Base-by-base conservation (phyloP, 2,888 invertebrate species). In the Coleophora flavipennella region DNA sequence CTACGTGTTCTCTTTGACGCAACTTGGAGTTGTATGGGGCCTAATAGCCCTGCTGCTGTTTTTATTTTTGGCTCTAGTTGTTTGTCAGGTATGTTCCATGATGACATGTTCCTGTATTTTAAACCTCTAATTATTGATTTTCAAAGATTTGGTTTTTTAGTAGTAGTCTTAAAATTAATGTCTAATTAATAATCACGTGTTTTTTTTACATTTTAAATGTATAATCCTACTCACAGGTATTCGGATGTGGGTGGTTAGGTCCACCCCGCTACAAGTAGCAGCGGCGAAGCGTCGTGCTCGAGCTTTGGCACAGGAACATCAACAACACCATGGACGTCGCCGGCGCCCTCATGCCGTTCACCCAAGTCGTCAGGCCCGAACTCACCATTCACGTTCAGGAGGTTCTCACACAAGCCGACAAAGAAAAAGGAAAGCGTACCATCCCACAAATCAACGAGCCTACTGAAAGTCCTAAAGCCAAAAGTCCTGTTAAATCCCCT, bases 1-100 rank as follows among this genome's bases (percentile, higher is more conserved):
- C 25, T 94, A 93, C 70, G 87, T 92, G 57, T 93, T 93, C 66
- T 87, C 92, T 0, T 62, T 93, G 41, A 89, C 91, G 31, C 93
- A 94, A 61, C 86, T 94, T 1, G 87, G 87, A 41, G 87, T 92
- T 14, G 86, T 91, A 33, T 93, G 94, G 80, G 86, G 87, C 0
- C 79, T 91, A 6, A 55, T 91, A 10, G 85, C 84, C 1, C 59
- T 88, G 20, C 58, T 90, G 37, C 49, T 89, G n/a, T 53, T 90
- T 29, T 62, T 91, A 8, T 70, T 89, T 3, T 51, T 91, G 33
- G 85, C 88, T 3, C 74, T 92, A 33, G 87, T 90, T 10, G 75
- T 88, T 33, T 91, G 91, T 66, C 91, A 91, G 76, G 81, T 91
- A 49, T 57, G 50, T 27, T 20, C 6, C 20, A 6, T 20, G 20